These are phyloP conservation scores for Mobula hypostoma DNA, from an alignment of 2,113 vertebrate species.

Conservation along the genomic window DNA sequence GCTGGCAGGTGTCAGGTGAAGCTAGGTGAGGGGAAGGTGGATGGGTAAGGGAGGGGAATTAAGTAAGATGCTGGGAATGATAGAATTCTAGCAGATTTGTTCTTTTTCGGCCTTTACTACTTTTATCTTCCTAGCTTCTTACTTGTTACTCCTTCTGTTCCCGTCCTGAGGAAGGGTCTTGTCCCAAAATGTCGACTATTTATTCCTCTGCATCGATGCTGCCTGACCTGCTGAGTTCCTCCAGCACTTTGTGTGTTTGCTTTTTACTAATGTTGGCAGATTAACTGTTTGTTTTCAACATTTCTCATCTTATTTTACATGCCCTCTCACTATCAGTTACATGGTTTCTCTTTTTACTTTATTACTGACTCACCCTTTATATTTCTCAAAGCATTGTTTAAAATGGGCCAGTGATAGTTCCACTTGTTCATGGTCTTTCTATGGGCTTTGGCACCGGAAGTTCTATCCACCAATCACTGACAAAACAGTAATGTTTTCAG, in stretches of 20 bases:
- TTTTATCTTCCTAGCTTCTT: no score
- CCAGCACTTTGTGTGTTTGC: neutral
- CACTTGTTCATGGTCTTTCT: neutral
- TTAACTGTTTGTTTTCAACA: neutral
- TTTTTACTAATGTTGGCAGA: neutral
- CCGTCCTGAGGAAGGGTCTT: no score
- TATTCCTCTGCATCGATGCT: no score
- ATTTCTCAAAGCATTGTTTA: neutral
- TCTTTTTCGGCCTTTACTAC: no score
- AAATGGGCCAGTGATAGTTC: neutral
- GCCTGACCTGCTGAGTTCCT: no score
- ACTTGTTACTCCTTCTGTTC: no score
- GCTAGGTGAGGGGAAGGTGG: no score
- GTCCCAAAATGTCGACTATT: no score
- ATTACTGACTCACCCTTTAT: neutral
- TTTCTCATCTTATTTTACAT: neutral
- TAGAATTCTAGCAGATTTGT: no score
- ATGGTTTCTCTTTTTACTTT: neutral
- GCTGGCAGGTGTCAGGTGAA: no score
- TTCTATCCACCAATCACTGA: neutral
- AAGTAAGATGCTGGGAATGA: no score
- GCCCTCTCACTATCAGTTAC: neutral
- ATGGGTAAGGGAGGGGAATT: no score
- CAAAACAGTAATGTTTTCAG: neutral
- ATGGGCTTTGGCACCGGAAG: neutral